Evolutionary conservation across 2,113 vertebrate species (phyloP).

Genomic region (Pongo abelii): DNA sequence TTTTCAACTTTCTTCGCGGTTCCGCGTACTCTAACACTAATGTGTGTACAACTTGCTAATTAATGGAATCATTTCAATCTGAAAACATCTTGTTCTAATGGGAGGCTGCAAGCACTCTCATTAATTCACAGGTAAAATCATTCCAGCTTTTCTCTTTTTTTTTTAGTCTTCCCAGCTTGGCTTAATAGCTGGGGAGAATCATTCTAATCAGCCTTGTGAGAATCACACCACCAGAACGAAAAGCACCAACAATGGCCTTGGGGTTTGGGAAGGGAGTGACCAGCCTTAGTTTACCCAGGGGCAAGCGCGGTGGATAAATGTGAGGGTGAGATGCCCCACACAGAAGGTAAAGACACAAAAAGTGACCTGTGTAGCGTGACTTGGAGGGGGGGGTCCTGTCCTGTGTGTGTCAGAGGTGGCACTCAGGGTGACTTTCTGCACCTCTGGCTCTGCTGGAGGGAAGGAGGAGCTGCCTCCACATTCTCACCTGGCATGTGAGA

Average conservation of each 20-base stretch:
- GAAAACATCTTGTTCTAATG: slow-evolving; percentile 66
- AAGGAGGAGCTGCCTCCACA: too few relatives aligned
- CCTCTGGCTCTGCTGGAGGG: neutral
- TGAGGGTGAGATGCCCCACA: neutral
- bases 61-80: slow-evolving; percentile 64
- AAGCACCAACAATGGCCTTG: neutral
- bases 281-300: neutral
- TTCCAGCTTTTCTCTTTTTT: slow-evolving; percentile 46
- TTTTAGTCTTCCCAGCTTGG: slow-evolving; percentile 29
- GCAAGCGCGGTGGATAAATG: neutral
- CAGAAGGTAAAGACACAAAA: too few relatives aligned
- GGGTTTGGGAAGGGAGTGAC: neutral
- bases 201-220: slow-evolving; percentile 61
- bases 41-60: slow-evolving; percentile 63
- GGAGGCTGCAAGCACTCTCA: slow-evolving; percentile 7
- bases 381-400: neutral
- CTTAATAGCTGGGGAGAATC: slow-evolving; percentile 59
- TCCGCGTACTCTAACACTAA: slow-evolving; percentile 43
- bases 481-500: neutral
- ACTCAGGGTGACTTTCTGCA: neutral
- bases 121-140: slow-evolving; percentile 63
- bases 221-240: neutral
- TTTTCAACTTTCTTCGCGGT: slow-evolving; percentile 47
- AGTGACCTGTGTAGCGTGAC: rapidly evolving
- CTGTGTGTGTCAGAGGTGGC: neutral